Conservation (phyloP, 2,797 vertebrate genomes). For the Syngnathus rostellatus region DNA sequence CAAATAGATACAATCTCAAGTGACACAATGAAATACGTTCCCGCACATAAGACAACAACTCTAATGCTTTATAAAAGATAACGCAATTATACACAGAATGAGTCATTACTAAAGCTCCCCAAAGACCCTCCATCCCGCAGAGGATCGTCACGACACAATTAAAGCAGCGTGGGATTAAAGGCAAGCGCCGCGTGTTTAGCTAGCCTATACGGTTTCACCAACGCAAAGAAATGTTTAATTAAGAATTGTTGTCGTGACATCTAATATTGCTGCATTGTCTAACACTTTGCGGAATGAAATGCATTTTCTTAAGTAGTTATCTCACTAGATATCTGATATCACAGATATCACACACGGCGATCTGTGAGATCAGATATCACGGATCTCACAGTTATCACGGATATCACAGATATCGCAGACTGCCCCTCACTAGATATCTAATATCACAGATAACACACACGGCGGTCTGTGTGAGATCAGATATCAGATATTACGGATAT, state of each 20-base stretch:
- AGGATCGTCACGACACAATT: constrained; percentile 49
- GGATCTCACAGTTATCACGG: too few species aligned
- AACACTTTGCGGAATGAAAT: constrained; percentile 31
- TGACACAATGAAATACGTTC: constrained; percentile 17
- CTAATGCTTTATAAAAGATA: constrained; percentile 36
- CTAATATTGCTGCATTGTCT: constrained; percentile 26
- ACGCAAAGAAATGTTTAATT: constrained; percentile 27
- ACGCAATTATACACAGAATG: constrained; percentile 45
- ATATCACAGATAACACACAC: too few species aligned
- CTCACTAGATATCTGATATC: too few species aligned
- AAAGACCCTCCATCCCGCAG: constrained; percentile 38
- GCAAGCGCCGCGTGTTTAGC: constrained; percentile 29
- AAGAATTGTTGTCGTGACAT: constrained; percentile 32
- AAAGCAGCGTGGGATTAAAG: constrained; percentile 45
- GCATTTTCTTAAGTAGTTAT: constrained; percentile 17
- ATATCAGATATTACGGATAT: too few species aligned
- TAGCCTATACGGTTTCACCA: constrained; percentile 24
- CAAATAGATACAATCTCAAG: not conserved
- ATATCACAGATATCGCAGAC: too few species aligned
- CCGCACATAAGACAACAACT: constrained; percentile 31
- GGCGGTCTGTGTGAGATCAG: too few species aligned
- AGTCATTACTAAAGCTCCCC: constrained; percentile 41
- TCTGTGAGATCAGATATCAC: too few species aligned
- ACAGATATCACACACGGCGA: too few species aligned
- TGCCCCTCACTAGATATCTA: too few species aligned